Evolutionary conservation across 2,113 vertebrate species (phyloP).

Genomic region (Austrofundulus limnaeus): DNA sequence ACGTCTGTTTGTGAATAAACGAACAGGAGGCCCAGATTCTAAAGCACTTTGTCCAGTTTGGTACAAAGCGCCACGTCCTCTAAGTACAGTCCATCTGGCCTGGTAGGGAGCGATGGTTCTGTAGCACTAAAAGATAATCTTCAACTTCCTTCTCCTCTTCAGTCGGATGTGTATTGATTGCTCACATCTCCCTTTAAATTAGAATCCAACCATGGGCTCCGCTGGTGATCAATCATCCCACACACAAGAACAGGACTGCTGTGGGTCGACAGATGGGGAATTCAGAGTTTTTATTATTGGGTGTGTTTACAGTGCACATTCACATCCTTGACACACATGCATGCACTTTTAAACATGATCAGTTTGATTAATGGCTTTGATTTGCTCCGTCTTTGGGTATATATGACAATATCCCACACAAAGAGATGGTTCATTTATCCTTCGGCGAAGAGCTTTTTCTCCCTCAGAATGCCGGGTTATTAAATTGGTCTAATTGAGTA

Average conservation of each 20-base stretch:
- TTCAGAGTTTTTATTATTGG: slow-evolving; percentile 56
- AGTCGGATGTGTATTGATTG: slow-evolving; percentile 41
- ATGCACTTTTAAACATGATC: slow-evolving; percentile 9
- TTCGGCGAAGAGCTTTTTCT: background rate
- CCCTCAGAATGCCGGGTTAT: slow-evolving; percentile 7
- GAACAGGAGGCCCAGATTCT: background rate
- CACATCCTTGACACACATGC: slow-evolving; percentile 11
- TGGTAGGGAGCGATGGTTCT: slow-evolving; percentile 3
- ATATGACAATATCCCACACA: slow-evolving; percentile 42
- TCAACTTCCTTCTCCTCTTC: slow-evolving; percentile 28
- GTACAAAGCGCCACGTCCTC: background rate
- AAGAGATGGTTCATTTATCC: slow-evolving; percentile 42
- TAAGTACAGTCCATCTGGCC: background rate
- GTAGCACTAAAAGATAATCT: slow-evolving; percentile 29
- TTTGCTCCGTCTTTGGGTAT: slow-evolving; percentile 45
- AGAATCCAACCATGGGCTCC: slow-evolving; percentile 32
- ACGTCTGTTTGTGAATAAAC: background rate
- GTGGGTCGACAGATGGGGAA: slow-evolving; percentile 41
- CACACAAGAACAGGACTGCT: slow-evolving; percentile 14
- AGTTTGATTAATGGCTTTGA: slow-evolving; percentile 47
- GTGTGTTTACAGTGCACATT: slow-evolving; percentile 29
- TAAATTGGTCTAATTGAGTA: slow-evolving; percentile 25
- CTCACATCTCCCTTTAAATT: slow-evolving; percentile 43
- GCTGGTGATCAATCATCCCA: slow-evolving; percentile 48
- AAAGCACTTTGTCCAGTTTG: slow-evolving; percentile 3